Base-by-base conservation (phyloP, 2,113 vertebrate genomes). In the Holacanthus passer region DNA sequence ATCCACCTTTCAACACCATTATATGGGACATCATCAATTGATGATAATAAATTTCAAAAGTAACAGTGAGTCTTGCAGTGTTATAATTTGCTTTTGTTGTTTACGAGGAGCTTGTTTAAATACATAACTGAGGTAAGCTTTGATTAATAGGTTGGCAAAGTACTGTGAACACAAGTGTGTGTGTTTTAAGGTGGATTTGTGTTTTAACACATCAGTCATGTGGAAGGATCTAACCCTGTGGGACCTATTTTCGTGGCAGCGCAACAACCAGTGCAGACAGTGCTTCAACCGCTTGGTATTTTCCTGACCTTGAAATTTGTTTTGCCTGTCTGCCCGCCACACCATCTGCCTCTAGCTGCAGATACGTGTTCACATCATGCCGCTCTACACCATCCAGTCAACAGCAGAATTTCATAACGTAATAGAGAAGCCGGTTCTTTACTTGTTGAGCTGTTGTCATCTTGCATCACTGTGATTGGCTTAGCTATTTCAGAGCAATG, bases 131-230 rank as follows among this genome's bases (percentile, higher is more conserved):
- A 72, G 14, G 8, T 45, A 7, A 19, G 24, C 20, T 55, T n/a
- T 50, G 47, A 31, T 24, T 8, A 31, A 67, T 1, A 58, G 52
- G 32, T 56, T 39, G 12, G 48, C 50, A 37, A 22, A 45, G 29
- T 24, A 52, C 19, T 24, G 13, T 69, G 41, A 48, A 78, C 27
- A 11, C 13, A 19, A 5, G 13, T 5, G 14, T 0, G 2, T 65
- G 59, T 48, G 39, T 43, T 47, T 75, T 48, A 69, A 74, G 47
- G 53, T 69, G 52, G 65, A 77, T 76, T 77, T 71, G 31, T 55
- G 39, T 37, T 78, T 79, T 83, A 67, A n/a, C 20, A 47, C 50
- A 50, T 73, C 20, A 79, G 63, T 60, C 17, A 65, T 52, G 41
- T 45, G 14, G 8, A 62, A 7, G 20, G 63, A 55, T 56, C 43